Base-by-base conservation (phyloP, 2,797 vertebrate genomes). In the Peromyscus melanophrys region DNA sequence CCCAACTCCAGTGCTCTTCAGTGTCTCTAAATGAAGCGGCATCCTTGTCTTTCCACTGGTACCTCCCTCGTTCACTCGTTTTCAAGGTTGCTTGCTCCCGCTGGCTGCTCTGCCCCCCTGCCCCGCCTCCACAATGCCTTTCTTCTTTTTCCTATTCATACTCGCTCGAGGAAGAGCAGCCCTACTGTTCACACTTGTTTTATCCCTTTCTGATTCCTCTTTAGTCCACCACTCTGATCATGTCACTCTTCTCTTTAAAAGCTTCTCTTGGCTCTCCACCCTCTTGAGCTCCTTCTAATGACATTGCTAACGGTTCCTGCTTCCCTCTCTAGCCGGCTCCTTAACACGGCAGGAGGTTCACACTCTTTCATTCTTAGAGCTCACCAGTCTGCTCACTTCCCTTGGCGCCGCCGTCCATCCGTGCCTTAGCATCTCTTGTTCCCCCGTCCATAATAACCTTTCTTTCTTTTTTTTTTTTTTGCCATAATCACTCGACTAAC, bases 351-450 rank as follows among this genome's bases (percentile, higher is more conserved):
- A 52, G 77, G 59, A 77, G 76, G 80, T 90, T 46, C 34, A 46
- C 9, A 65, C 27, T 40, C 1, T 1, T 3, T 86, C 61, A 61
- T 83, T 92, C 43, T 78, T 59, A 88, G 85, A 40, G 11, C 29
- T 46, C 31, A 4, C 65, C 73, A 55, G 87, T 90, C 27, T 89
- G 93, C 13, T 49, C 17, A 77, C 16, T 80, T 27, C 81, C 69
- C 23, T 92, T 40, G 71, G 21, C 0, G 17, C 25, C 0, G 25
- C 40, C 43, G 4, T 43, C 43, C 43, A 43, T 29, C 16, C 0
- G n/a, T 29, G 21, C 21, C 40, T 96, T 92, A 67, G 61, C 76
- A 84, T 84, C 82, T 92, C 13, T 89, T 95, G 34, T 96, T 92
- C 9, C 27, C 27, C 75, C 21, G 31, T 91, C 71, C 23, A 9